Evolutionary conservation across 2,888 invertebrate genomes (phyloP).

Genomic region (Drosophila nr. medialis): DNA sequence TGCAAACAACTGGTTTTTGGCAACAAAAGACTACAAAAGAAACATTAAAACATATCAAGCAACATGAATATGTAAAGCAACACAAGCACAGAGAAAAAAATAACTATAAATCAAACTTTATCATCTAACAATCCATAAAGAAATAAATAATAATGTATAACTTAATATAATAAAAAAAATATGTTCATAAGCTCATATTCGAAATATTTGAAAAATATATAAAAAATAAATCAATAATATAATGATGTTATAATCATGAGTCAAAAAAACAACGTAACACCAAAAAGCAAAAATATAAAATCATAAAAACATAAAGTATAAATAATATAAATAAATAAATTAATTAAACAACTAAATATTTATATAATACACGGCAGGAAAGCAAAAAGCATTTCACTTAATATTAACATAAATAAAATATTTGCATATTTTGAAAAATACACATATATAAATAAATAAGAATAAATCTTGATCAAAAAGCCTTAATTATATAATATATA

Average conservation of each 20-base stretch:
- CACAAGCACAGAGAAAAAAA: neutral
- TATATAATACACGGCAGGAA: too few relatives aligned
- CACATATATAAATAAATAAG: neutral
- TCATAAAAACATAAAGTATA: neutral
- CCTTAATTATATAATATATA: neutral
- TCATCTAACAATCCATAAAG: neutral
- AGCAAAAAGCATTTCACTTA: too few relatives aligned
- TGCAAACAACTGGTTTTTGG: constrained; percentile 84
- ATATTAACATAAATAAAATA: neutral
- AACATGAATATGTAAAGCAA: constrained; percentile 3
- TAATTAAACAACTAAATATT: neutral
- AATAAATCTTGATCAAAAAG: neutral
- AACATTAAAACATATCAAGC: neutral
- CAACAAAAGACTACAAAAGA: constrained; percentile 46
- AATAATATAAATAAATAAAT: neutral
- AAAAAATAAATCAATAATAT: neutral
- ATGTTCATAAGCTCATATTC: too few relatives aligned
- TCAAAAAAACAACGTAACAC: neutral
- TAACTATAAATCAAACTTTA: neutral
- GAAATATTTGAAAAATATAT: neutral
- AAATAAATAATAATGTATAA: constrained; percentile 1
- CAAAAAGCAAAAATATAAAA: neutral
- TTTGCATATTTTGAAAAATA: neutral
- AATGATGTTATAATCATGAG: too few relatives aligned
- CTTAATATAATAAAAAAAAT: neutral